Conservation (phyloP, 2,113 vertebrate genomes). For the Pomatostomus ruficeps region DNA sequence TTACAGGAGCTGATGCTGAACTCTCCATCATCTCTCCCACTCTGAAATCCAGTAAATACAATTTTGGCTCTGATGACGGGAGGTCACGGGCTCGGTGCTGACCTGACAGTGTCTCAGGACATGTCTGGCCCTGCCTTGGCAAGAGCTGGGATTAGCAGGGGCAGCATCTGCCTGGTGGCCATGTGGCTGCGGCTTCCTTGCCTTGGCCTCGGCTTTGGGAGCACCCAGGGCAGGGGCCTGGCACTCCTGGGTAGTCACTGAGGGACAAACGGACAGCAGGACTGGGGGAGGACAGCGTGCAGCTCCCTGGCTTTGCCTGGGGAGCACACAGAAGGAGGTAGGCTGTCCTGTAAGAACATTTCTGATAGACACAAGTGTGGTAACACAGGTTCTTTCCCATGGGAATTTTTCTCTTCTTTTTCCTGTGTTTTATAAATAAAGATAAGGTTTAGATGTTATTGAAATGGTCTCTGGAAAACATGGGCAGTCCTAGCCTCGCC, state of each 20-base stretch:
- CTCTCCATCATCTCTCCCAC: background rate
- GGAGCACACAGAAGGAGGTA: background rate
- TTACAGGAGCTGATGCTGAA: background rate
- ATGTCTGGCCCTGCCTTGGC: rapidly evolving
- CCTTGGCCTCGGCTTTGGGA: rapidly evolving
- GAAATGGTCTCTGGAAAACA: too few relatives aligned
- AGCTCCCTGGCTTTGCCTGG: background rate
- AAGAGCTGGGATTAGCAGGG: background rate
- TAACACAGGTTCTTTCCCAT: too few relatives aligned
- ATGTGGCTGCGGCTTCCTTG: background rate
- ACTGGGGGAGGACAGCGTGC: rapidly evolving
- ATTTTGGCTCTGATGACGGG: background rate
- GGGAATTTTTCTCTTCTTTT: too few relatives aligned
- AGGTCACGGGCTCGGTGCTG: background rate
- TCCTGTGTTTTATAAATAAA: too few relatives aligned
- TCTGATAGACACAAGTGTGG: background rate
- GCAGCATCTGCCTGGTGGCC: background rate
- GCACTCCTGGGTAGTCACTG: rapidly evolving
- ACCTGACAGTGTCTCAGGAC: background rate
- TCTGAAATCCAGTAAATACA: background rate
- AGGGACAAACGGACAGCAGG: rapidly evolving
- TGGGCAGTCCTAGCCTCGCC: too few relatives aligned
- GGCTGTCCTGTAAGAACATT: background rate
- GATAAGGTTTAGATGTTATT: too few relatives aligned
- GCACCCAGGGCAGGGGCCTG: rapidly evolving